Percentiles rank a stretch among this genome's conserved stretches.
Evolutionary conservation across 2,888 invertebrate species (phyloP).

Genomic region (Zonitis immaculata): DNA sequence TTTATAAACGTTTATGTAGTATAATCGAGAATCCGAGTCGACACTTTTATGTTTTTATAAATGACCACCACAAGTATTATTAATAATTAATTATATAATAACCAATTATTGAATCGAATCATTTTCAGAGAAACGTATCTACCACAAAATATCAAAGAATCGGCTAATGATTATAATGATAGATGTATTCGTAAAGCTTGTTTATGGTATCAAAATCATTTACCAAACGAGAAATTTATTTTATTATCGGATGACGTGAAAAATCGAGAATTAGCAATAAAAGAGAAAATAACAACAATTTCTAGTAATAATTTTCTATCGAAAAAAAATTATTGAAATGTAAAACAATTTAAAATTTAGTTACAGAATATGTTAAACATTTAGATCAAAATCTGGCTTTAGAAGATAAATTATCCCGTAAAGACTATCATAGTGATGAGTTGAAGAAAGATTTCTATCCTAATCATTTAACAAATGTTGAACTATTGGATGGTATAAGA

Average conservation of each 20-base stretch:
- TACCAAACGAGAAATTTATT: conserved; percentile 61
- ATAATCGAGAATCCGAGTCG: conserved; percentile 72
- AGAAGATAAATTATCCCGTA: conserved; percentile 76
- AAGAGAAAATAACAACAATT: conserved; percentile 65
- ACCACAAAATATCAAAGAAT: conserved; percentile 75
- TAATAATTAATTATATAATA: too few relatives aligned
- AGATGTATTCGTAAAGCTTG: conserved; percentile 79
- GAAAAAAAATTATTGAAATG: too few relatives aligned
- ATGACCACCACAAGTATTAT: conserved; percentile 93
- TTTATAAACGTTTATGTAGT: conserved; percentile 83
- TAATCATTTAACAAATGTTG: conserved; percentile 73
- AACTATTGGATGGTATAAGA: conserved; percentile 76
- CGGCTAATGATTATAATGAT: conserved; percentile 87
- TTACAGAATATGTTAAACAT: conserved; percentile 72
- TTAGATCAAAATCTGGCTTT: conserved; percentile 61
- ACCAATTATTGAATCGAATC: neutral
- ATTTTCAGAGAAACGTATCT: conserved; percentile 78
- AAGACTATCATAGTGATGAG: conserved; percentile 58
- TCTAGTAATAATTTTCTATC: too few relatives aligned
- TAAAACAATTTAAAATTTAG: conserved; percentile 46
- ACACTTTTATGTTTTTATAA: conserved; percentile 88
- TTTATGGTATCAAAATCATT: conserved; percentile 78
- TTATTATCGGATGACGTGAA: conserved; percentile 80
- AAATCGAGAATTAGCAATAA: conserved; percentile 67
- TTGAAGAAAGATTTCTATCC: conserved; percentile 70